Conservation (phyloP, 2,888 invertebrate species). For the Mythimna ferrago region DNA sequence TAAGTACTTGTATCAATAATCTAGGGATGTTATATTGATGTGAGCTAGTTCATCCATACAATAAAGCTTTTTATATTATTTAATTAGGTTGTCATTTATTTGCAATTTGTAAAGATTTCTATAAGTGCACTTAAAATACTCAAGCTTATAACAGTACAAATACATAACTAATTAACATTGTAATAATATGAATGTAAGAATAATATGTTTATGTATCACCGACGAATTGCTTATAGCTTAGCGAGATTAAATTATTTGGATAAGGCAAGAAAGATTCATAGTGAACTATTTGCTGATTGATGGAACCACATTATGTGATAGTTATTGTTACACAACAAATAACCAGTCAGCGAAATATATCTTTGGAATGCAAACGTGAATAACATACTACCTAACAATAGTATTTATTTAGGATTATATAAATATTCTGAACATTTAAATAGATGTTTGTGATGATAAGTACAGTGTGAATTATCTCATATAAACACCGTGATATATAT, state of each 20-base stretch:
- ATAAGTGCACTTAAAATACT: constrained; percentile 36
- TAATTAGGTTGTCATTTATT: not conserved
- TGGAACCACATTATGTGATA: constrained; percentile 44
- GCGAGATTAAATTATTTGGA: constrained; percentile 64
- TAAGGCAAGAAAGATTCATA: constrained; percentile 64
- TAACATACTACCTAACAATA: constrained; percentile 61
- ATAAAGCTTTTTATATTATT: not conserved
- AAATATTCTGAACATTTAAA: constrained; percentile 35
- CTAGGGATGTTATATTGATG: not conserved
- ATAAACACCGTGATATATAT: constrained; percentile 21
- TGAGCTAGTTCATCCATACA: not conserved
- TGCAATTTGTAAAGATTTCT: not conserved
- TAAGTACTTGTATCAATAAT: not conserved
- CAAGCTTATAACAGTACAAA: constrained; percentile 37
- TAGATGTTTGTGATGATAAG: constrained; percentile 24
- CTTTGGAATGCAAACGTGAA: constrained; percentile 58
- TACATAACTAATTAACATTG: constrained; percentile 60
- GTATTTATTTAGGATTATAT: constrained; percentile 20
- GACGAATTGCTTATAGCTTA: constrained; percentile 66
- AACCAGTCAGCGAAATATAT: constrained; percentile 44
- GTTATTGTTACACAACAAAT: constrained; percentile 48
- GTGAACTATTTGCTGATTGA: constrained; percentile 43
- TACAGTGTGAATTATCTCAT: constrained; percentile 29
- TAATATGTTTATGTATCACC: constrained; percentile 62
- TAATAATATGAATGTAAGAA: constrained; percentile 53